Evolutionary conservation across 1,140 invertebrate genomes (phyloP).

Genomic region (Drosophila azteca): DNA sequence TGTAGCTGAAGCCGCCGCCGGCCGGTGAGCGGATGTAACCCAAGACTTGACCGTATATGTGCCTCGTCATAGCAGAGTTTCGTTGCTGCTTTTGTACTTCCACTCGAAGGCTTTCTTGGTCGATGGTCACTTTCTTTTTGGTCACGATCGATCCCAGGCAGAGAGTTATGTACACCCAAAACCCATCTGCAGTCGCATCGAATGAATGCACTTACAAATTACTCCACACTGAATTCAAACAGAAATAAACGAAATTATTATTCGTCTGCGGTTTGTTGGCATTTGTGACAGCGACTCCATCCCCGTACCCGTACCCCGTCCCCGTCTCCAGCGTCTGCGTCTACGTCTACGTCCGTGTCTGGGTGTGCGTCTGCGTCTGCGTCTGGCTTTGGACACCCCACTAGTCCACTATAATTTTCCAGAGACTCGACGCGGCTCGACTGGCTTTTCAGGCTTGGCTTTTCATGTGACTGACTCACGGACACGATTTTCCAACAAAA

Average conservation of each 20-base stretch:
- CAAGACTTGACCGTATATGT: constrained; percentile 22
- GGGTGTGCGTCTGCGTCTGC: too few species aligned
- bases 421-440: constrained; percentile 15
- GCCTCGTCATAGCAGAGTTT: constrained; percentile 37
- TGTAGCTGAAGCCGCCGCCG: constrained; percentile 1
- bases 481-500: constrained; percentile 28
- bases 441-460: constrained; percentile 35
- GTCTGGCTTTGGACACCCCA: constrained; percentile 4
- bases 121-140: constrained; percentile 54
- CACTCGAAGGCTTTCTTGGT: constrained; percentile 15
- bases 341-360: too few species aligned
- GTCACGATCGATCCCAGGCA: constrained; percentile 34
- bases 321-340: too few species aligned
- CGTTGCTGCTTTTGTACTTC: constrained; percentile 5
- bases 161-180: constrained; percentile 29
- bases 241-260: constrained; percentile 65
- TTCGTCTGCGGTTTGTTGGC: constrained; percentile 67
- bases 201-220: constrained; percentile 45
- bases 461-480: constrained; percentile 30
- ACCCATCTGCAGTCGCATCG: neutral
- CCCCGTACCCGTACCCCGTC: too few species aligned
- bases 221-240: constrained; percentile 27
- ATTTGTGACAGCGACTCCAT: neutral
- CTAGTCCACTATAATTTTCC: constrained; percentile 26
- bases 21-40: constrained; percentile 57